phyloP scores from a whole-genome alignment of 2,888 invertebrate genomes.

The Leuctra nigra region DNA sequence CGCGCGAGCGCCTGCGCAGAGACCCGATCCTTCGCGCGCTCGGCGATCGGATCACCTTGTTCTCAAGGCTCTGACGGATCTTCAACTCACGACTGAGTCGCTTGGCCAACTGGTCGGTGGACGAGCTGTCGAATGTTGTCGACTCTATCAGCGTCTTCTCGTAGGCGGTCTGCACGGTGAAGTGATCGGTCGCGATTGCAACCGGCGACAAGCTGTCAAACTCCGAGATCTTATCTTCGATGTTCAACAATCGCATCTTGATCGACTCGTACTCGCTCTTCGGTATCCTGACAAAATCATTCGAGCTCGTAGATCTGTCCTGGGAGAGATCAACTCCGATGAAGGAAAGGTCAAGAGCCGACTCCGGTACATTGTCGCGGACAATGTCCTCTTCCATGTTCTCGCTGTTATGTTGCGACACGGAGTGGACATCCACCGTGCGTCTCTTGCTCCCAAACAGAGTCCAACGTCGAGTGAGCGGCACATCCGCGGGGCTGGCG shows the following conservation, averaged over 20 bases:
- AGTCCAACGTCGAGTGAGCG: constrained; percentile 16
- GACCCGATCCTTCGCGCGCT: constrained; percentile 76
- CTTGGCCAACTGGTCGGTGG: constrained; percentile 63
- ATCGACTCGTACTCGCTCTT: constrained; percentile 73
- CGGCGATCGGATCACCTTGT: constrained; percentile 67
- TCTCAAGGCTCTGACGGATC: constrained; percentile 61
- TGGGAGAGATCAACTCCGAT: constrained; percentile 14
- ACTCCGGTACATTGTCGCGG: constrained; percentile 24
- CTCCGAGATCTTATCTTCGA: constrained; percentile 64
- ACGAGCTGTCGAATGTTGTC: constrained; percentile 46
- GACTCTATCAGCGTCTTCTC: constrained; percentile 66
- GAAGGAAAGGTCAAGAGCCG: not conserved
- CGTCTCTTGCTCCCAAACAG: constrained; percentile 23
- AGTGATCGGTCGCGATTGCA: constrained; percentile 38
- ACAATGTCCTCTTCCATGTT: not conserved
- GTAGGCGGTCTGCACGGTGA: constrained; percentile 63
- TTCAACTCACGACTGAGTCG: constrained; percentile 65
- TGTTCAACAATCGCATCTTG: constrained; percentile 64
- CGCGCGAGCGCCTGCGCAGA: constrained; percentile 63
- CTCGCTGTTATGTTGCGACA: not conserved
- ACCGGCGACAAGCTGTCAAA: constrained; percentile 43
- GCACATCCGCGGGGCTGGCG: not conserved
- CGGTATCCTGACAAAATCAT: constrained; percentile 62
- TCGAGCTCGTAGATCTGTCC: constrained; percentile 22
- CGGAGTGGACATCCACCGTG: not conserved